Base-by-base conservation (phyloP, 2,797 vertebrate genomes). In the Sebastes goodei region DNA sequence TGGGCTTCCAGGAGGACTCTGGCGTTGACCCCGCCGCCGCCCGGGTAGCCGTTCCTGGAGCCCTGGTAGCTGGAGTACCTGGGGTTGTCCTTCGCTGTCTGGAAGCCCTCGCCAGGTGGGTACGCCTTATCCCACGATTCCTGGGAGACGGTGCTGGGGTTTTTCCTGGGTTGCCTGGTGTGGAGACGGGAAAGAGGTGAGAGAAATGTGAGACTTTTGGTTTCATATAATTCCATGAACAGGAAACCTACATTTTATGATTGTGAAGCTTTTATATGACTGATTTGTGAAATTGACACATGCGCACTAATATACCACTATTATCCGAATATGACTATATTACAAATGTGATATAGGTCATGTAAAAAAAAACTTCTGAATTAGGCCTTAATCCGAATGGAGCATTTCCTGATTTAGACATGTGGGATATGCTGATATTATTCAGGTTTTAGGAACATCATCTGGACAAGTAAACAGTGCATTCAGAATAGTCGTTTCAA, bases 21-120 rank as follows among this genome's bases (percentile, higher is more conserved):
- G 70, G 97, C 98, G 0, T 99, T 99, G 85, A 99, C 96, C 20
- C 97, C 96, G 0, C 86, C 67, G 86, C 78, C 95, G 82, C 90
- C 96, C 71, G 90, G 88, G 71, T 89, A 90, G 46, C 92, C 92
- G 81, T 99, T 99, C 59, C 92, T 85, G 80, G 97, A 97, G 71
- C 97, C 98, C 83, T 99, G 98, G 91, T 98, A 98, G 94, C 97
- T 99, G 84, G 97, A 98, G 92, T 99, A 99, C 84, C 97, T 92
- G 38, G 97, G 97, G 92, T 97, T 99, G 90, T 99, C 98, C 94
- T 99, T 99, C 0, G 98, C 96, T 8, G 96, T 96, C 95, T 98
- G 98, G 93, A 98, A 99, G 21, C 94, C 97, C 77, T 99, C 97
- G 0, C 98, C 97, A 0, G 97, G 96, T 4, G 96, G 94, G 89